These are phyloP conservation scores for Oxyteleia sp. DNA, from an alignment of 2,888 invertebrate genomes.

Conservation along the genomic window DNA sequence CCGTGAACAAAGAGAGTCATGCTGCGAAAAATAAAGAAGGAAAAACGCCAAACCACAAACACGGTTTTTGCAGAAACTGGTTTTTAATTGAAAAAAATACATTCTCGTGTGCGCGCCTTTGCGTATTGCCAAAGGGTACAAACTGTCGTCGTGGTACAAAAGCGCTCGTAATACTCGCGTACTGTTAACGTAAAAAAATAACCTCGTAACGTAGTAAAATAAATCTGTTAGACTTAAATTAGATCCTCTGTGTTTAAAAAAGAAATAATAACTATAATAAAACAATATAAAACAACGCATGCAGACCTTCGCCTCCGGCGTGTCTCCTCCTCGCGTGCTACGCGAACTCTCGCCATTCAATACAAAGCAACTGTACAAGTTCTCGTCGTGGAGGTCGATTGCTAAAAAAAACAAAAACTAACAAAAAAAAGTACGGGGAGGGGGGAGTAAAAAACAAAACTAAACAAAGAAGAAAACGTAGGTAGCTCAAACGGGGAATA, in stretches of 20 bases:
- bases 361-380: constrained; percentile 55
- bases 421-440: too few species aligned
- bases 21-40: neutral
- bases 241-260: constrained; percentile 31
- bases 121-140: constrained; percentile 23
- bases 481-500: constrained; percentile 6
- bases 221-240: constrained; percentile 52
- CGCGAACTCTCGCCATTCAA: too few species aligned
- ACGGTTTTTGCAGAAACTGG: neutral
- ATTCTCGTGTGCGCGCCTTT: neutral
- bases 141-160: constrained; percentile 54
- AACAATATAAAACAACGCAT: constrained; percentile 64
- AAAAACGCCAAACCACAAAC: neutral
- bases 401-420: constrained; percentile 26
- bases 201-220: constrained; percentile 47
- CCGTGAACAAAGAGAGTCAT: too few species aligned
- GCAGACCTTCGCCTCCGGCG: constrained; percentile 20
- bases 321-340: constrained; percentile 17
- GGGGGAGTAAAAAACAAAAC: constrained; percentile 49
- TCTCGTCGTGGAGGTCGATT: constrained; percentile 12
- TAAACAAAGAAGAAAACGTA: constrained; percentile 15
- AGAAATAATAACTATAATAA: too few species aligned
- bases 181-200: constrained; percentile 62
- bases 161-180: constrained; percentile 54
- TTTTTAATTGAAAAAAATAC: neutral